These are phyloP conservation scores for Acronicta aceris DNA, from an alignment of 2,888 invertebrate species.

Conservation along the genomic window DNA sequence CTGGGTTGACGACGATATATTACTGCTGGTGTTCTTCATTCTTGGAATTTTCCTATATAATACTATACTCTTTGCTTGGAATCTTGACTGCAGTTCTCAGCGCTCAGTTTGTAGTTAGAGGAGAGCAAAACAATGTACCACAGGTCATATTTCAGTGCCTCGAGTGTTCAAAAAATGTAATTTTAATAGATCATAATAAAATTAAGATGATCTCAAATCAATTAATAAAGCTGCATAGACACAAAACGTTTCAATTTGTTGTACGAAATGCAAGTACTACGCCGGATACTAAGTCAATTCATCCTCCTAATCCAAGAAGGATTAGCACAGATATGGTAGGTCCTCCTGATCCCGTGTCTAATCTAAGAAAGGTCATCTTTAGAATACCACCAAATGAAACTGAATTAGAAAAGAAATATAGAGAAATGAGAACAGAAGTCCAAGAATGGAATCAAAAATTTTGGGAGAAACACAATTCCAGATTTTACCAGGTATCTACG, in stretches of 20 bases:
- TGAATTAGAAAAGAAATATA: constrained; percentile 89
- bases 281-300: constrained; percentile 72
- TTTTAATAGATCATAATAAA: constrained; percentile 3
- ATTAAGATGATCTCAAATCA: constrained; percentile 51
- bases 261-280: constrained; percentile 66
- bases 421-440: constrained; percentile 91
- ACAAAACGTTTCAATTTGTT: constrained; percentile 50
- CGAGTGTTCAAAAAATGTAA: constrained; percentile 30
- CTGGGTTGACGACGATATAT: background rate
- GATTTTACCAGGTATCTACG: constrained; percentile 90
- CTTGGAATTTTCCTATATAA: too few relatives aligned
- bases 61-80: too few relatives aligned
- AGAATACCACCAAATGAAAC: constrained; percentile 91
- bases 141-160: background rate
- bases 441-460: constrained; percentile 96
- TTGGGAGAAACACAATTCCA: constrained; percentile 94
- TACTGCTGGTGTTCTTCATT: too few relatives aligned
- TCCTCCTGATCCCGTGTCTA: constrained; percentile 94
- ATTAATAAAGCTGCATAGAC: constrained; percentile 42
- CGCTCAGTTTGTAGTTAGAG: too few relatives aligned
- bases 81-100: too few relatives aligned
- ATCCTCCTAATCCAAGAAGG: constrained; percentile 78
- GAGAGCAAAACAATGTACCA: too few relatives aligned
- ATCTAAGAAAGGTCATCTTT: constrained; percentile 93
- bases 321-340: constrained; percentile 91